Conservation (phyloP, 1,140 invertebrate species). For the Drosophila sp. region DNA sequence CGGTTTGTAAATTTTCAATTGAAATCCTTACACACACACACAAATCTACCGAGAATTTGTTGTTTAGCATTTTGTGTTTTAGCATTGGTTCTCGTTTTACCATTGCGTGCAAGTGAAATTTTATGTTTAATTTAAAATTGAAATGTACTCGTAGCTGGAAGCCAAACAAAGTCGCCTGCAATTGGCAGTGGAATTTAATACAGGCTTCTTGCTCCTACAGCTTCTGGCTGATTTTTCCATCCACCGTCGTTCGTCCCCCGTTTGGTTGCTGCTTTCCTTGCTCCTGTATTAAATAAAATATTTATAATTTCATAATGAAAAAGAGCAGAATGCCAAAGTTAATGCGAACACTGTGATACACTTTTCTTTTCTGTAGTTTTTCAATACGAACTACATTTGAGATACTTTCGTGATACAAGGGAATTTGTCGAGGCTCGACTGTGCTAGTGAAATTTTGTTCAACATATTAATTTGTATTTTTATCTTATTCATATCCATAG, state of each 20-base stretch:
- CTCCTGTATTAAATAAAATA: slow-evolving; percentile 55
- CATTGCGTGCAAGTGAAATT: slow-evolving; percentile 55
- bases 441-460: too few species aligned
- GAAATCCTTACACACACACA: slow-evolving; percentile 42
- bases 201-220: slow-evolving; percentile 26
- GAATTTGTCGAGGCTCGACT: neutral
- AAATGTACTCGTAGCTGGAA: slow-evolving; percentile 48
- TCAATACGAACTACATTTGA: neutral
- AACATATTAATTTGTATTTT: too few species aligned
- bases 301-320: slow-evolving; percentile 65
- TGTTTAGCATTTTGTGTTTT: slow-evolving; percentile 20
- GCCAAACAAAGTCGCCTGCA: slow-evolving; percentile 60
- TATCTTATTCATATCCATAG: too few species aligned
- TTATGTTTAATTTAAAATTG: slow-evolving; percentile 69
- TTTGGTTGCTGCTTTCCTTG: slow-evolving; percentile 32
- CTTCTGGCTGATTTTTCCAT: neutral
- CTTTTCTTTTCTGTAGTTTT: slow-evolving; percentile 2
- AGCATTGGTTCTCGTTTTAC: slow-evolving; percentile 32
- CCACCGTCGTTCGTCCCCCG: neutral
- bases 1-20: slow-evolving; percentile 68
- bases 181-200: slow-evolving; percentile 64
- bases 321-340: slow-evolving; percentile 49
- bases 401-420: neutral
- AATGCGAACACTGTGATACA: slow-evolving; percentile 25
- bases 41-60: slow-evolving; percentile 10